phyloP scores from a whole-genome alignment of 1,140 invertebrate genomes.

The Polypedilum vanderplanki region DNA sequence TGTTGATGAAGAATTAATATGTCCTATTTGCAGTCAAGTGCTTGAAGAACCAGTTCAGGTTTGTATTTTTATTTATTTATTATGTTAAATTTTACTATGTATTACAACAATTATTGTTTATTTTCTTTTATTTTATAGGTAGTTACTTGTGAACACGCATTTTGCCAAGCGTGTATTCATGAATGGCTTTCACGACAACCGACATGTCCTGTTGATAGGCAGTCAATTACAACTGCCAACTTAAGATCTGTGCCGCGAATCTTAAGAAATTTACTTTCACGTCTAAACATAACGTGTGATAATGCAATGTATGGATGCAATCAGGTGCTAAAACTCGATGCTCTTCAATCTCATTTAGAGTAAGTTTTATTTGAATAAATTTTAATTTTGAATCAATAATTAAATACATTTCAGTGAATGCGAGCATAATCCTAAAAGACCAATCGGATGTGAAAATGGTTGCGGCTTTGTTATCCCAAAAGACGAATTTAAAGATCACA shows the following conservation, averaged over 20 bases:
- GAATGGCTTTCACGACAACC: slow-evolving; percentile 90
- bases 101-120: background rate
- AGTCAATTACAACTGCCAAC: slow-evolving; percentile 76
- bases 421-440: slow-evolving; percentile 89
- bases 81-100: too few species aligned
- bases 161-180: slow-evolving; percentile 86
- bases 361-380: too few species aligned
- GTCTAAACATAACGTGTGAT: slow-evolving; percentile 83
- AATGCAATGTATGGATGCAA: slow-evolving; percentile 82
- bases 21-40: slow-evolving; percentile 74
- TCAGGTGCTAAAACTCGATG: slow-evolving; percentile 77
- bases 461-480: slow-evolving; percentile 91
- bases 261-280: slow-evolving; percentile 79
- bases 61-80: slow-evolving; percentile 33
- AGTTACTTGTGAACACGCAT: slow-evolving; percentile 91
- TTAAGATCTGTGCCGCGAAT: slow-evolving; percentile 86
- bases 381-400: too few species aligned
- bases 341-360: slow-evolving; percentile 69
- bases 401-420: slow-evolving; percentile 54
- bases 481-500: slow-evolving; percentile 90
- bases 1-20: slow-evolving; percentile 76
- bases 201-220: slow-evolving; percentile 88
- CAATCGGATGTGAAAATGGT: slow-evolving; percentile 84
- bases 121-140: slow-evolving; percentile 55
- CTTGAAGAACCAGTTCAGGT: slow-evolving; percentile 73